Conservation (phyloP, 2,797 vertebrate species). For the Glyptemys insculpta region DNA sequence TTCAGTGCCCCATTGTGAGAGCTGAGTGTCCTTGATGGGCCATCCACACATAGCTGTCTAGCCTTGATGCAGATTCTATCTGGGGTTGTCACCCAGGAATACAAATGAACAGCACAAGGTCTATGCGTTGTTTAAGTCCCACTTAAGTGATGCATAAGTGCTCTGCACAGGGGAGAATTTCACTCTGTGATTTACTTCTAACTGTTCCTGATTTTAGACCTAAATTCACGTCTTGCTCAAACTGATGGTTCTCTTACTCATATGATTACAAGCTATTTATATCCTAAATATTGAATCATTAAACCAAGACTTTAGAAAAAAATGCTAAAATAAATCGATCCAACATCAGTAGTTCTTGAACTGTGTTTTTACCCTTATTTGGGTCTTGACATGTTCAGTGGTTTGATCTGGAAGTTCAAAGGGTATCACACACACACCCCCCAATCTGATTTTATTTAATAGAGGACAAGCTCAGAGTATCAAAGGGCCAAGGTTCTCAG, state of each 20-base stretch:
- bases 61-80: no score
- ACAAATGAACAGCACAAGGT: rapidly evolving
- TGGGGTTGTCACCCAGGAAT: no score
- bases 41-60: no score
- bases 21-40: no score
- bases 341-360: rapidly evolving
- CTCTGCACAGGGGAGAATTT: background rate
- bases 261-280: background rate
- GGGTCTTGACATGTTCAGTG: rapidly evolving
- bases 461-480: rapidly evolving
- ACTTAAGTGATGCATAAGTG: background rate
- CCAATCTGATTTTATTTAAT: background rate
- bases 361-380: background rate
- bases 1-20: no score
- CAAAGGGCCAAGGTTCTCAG: background rate
- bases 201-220: background rate
- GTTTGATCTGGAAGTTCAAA: background rate
- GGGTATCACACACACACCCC: background rate
- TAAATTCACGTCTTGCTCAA: background rate
- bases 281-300: background rate
- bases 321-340: background rate
- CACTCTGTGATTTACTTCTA: background rate
- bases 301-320: background rate
- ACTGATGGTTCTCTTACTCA: background rate
- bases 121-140: background rate